Base-by-base conservation (phyloP, 2,888 invertebrate genomes). In the Odontothrips loti region DNA sequence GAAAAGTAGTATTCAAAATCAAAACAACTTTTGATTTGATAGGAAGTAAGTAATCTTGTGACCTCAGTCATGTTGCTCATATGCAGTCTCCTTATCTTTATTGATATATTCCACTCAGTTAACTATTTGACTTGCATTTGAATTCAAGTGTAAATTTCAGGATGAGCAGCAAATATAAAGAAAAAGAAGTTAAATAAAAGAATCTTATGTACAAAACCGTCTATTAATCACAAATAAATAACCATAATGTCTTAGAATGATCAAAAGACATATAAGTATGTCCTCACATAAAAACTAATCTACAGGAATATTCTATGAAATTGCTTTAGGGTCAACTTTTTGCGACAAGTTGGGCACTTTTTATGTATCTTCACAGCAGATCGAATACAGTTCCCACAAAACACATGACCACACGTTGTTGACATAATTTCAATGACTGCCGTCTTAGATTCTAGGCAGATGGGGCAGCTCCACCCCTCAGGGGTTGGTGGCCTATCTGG, bases 401-500 rank as follows among this genome's bases (percentile, higher is more conserved):
- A 75, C 12, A 75, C 27, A 75, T 75, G 68, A 27, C 68, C 68
- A 75, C 68, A 75, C 1, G 68, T 75, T 75, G 68, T 75, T 8
- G 68, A 75, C 68, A 75, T 75, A 10, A 75, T 75, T 75, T 75
- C 68, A 75, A 12, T 23, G 23, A 75, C 68, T 27, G 68, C 68
- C 6, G 68, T 75, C 12, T 75, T 75, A 0, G 68, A 75, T 27
- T 75, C 68, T 27, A 75, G 12, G 27, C 68, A 75, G 6, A 75
- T 75, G 3, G 68, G 68, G 9, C 68, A 75, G 23, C 68, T 75
- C 68, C 68, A 75, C 10, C 27, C 68, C 23, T 75, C 68, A 27
- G 68, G 68, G 10, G 23, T 75, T 27, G 68, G 23, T 27, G 68
- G 68, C 23, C 68, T 23, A 10, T 75, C 68, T 75, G 68, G 68